These are phyloP conservation scores for Sarcophaga rosellei DNA, from an alignment of 2,888 invertebrate species.

Conservation along the genomic window DNA sequence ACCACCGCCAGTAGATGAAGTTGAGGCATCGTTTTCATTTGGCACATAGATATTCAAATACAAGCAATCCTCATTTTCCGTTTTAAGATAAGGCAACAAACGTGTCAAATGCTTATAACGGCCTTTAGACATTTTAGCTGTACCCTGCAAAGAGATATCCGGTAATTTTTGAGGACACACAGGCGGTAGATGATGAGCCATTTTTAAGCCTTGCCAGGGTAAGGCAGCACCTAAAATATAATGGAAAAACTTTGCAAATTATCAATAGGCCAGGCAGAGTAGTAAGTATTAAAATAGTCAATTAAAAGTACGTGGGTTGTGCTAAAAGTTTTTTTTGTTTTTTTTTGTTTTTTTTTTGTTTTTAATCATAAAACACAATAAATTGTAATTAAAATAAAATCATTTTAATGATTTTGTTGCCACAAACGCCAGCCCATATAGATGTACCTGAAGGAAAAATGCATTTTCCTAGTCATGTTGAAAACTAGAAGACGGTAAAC, in stretches of 20 bases:
- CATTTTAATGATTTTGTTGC: too few species aligned
- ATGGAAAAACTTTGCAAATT: slow-evolving; percentile 3
- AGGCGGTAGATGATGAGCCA: slow-evolving; percentile 87
- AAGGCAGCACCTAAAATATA: slow-evolving; percentile 85
- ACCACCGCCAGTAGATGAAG: slow-evolving; percentile 1
- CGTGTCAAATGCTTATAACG: slow-evolving; percentile 87
- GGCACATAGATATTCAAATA: slow-evolving; percentile 96
- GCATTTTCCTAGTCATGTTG: too few species aligned
- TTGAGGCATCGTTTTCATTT: slow-evolving; percentile 14
- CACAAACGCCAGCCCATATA: too few species aligned
- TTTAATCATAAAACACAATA: too few species aligned
- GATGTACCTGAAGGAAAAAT: too few species aligned
- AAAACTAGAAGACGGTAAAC: too few species aligned
- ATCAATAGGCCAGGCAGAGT: not conserved
- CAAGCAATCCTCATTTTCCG: slow-evolving; percentile 93
- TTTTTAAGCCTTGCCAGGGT: slow-evolving; percentile 88
- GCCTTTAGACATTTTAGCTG: slow-evolving; percentile 85
- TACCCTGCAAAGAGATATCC: slow-evolving; percentile 83
- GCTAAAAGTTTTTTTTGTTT: not conserved
- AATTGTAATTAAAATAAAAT: too few species aligned
- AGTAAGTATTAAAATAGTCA: not conserved
- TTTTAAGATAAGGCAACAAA: slow-evolving; percentile 86
- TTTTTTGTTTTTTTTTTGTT: too few species aligned
- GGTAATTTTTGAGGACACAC: slow-evolving; percentile 94
- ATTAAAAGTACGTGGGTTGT: not conserved